Evolutionary conservation across 2,797 vertebrate species (phyloP).

Genomic region (Phrynocephalus guinanensis): DNA sequence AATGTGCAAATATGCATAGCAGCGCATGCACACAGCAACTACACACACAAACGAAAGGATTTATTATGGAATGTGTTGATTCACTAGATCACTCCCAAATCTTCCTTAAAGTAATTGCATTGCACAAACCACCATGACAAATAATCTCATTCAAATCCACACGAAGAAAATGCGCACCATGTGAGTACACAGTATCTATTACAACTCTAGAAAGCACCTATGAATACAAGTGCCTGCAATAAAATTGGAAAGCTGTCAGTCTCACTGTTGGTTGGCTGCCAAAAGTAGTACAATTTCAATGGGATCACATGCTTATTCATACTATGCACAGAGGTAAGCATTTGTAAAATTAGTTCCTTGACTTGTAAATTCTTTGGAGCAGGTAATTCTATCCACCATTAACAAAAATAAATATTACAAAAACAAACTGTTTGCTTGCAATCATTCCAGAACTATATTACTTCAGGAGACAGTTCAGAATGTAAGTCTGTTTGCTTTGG

Average conservation of each 20-base stretch:
- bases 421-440: background rate
- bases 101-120: background rate
- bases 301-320: conserved; percentile 22
- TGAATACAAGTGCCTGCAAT: conserved; percentile 15
- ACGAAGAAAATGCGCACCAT: background rate
- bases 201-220: conserved; percentile 19
- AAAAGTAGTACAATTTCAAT: conserved; percentile 4
- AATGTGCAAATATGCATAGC: background rate
- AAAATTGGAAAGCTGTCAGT: conserved; percentile 8
- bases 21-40: background rate
- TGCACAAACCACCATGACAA: background rate
- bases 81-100: background rate
- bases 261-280: conserved; percentile 10
- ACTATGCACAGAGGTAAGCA: fast-evolving
- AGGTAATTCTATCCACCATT: fast-evolving
- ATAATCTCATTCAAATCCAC: conserved; percentile 3
- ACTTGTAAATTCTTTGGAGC: fast-evolving
- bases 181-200: background rate
- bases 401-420: conserved; percentile 4
- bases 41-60: background rate
- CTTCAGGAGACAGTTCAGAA: background rate
- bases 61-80: background rate
- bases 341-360: fast-evolving
- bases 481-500: conserved; percentile 5
- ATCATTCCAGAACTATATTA: background rate